These are phyloP conservation scores for Hirtodrosophila histrioides DNA, from an alignment of 2,888 invertebrate species.

Conservation along the genomic window DNA sequence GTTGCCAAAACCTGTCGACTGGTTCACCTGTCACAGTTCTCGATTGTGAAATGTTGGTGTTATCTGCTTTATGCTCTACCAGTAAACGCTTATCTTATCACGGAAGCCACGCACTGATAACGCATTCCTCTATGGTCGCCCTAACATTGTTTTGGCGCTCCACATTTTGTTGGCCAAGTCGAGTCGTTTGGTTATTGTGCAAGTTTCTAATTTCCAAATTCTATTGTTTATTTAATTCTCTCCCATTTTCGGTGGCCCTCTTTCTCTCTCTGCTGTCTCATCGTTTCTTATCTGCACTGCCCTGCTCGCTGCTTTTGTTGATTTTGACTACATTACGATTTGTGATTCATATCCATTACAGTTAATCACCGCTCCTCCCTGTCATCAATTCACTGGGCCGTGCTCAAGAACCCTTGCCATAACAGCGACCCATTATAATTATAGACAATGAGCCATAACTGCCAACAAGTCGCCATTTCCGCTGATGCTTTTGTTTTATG, in stretches of 20 bases:
- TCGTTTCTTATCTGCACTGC: neutral
- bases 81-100: constrained; percentile 55
- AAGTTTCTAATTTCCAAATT: constrained; percentile 58
- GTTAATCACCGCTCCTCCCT: constrained; percentile 62
- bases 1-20: constrained; percentile 56
- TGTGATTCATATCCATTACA: constrained; percentile 71
- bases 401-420: constrained; percentile 10
- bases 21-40: constrained; percentile 55
- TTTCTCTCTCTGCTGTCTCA: constrained; percentile 1
- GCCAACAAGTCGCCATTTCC: constrained; percentile 53
- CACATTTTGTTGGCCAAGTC: constrained; percentile 43
- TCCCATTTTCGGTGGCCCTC: constrained; percentile 7
- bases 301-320: constrained; percentile 37
- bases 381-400: constrained; percentile 34
- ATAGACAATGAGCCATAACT: constrained; percentile 68
- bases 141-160: constrained; percentile 32
- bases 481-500: constrained; percentile 54
- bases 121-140: constrained; percentile 50
- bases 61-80: constrained; percentile 59
- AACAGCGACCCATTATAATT: constrained; percentile 50
- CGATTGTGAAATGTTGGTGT: constrained; percentile 72
- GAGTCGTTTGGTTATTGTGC: constrained; percentile 48
- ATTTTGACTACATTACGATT: constrained; percentile 47
- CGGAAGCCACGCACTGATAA: constrained; percentile 59
- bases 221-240: constrained; percentile 49